Conservation (phyloP, 2,888 invertebrate species). For the Syrista parreyssii region DNA sequence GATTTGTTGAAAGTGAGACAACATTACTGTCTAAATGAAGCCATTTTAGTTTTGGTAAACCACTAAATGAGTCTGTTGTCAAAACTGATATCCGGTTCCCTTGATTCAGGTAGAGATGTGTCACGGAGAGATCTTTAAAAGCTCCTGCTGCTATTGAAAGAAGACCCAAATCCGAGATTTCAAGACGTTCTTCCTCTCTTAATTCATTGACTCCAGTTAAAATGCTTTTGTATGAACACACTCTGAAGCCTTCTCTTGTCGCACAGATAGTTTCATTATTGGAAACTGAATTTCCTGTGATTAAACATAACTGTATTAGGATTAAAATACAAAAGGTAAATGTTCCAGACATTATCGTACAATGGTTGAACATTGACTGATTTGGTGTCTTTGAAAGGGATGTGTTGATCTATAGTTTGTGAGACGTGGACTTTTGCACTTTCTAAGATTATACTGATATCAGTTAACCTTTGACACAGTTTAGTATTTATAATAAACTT, state of each 20-base stretch:
- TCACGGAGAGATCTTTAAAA: constrained; percentile 32
- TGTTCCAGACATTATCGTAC: neutral
- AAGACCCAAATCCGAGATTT: constrained; percentile 31
- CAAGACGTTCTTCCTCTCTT: constrained; percentile 17
- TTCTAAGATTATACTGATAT: neutral
- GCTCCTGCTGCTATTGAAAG: constrained; percentile 31
- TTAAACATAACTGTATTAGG: neutral
- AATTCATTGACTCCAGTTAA: constrained; percentile 30
- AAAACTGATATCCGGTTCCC: constrained; percentile 37
- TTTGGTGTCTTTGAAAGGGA: neutral
- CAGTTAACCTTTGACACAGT: neutral
- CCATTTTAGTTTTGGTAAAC: constrained; percentile 26
- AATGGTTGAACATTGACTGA: neutral
- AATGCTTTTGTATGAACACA: constrained; percentile 31
- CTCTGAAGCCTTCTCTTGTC: constrained; percentile 13
- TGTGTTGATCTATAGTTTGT: neutral
- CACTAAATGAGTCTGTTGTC: constrained; percentile 27
- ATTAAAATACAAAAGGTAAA: neutral
- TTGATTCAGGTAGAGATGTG: constrained; percentile 18
- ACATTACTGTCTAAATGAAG: constrained; percentile 35
- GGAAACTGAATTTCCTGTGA: neutral
- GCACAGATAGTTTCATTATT: constrained; percentile 21
- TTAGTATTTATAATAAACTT: neutral
- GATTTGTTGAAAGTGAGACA: constrained; percentile 47
- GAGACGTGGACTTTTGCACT: neutral